Conservation (phyloP, 2,888 invertebrate genomes). For the Acleris sparsana region DNA sequence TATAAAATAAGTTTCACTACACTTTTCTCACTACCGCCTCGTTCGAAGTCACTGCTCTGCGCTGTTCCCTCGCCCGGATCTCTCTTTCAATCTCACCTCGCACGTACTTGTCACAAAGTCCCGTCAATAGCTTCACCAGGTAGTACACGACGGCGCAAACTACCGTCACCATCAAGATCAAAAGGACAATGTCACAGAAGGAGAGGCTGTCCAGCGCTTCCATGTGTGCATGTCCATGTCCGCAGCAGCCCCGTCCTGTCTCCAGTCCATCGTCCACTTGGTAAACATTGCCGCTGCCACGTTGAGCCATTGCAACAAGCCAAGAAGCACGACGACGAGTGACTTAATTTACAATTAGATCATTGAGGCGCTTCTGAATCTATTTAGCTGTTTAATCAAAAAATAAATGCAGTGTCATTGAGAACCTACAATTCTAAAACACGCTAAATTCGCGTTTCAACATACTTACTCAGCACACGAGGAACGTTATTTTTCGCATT, state of each 20-base stretch:
- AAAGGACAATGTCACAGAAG: conserved; percentile 50
- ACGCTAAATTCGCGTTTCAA: neutral
- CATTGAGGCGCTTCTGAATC: conserved; percentile 4
- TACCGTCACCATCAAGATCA: conserved; percentile 47
- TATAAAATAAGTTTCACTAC: conserved; percentile 6
- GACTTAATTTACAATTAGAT: conserved; percentile 18
- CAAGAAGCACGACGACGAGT: conserved; percentile 3
- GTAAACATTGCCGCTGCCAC: conserved; percentile 17
- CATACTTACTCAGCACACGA: neutral
- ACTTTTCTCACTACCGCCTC: conserved; percentile 20
- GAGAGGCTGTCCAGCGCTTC: conserved; percentile 56
- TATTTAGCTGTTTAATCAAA: conserved; percentile 10
- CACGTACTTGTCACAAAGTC: conserved; percentile 47
- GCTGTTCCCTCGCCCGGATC: conserved; percentile 38
- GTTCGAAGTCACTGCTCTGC: conserved; percentile 4
- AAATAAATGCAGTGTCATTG: conserved; percentile 4
- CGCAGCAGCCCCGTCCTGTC: conserved; percentile 16
- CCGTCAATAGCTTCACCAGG: conserved; percentile 48
- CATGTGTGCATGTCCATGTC: conserved; percentile 53
- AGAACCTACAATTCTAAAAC: neutral
- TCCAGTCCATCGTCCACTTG: conserved; percentile 17
- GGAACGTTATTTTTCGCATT: no score
- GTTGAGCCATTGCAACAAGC: conserved; percentile 20
- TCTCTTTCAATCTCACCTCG: conserved; percentile 50
- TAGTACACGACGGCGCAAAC: conserved; percentile 48